Evolutionary conservation across 2,888 invertebrate genomes (phyloP), one percentile per base, ranked within the genome.

Genomic region (Emmelina monodactyla): DNA sequence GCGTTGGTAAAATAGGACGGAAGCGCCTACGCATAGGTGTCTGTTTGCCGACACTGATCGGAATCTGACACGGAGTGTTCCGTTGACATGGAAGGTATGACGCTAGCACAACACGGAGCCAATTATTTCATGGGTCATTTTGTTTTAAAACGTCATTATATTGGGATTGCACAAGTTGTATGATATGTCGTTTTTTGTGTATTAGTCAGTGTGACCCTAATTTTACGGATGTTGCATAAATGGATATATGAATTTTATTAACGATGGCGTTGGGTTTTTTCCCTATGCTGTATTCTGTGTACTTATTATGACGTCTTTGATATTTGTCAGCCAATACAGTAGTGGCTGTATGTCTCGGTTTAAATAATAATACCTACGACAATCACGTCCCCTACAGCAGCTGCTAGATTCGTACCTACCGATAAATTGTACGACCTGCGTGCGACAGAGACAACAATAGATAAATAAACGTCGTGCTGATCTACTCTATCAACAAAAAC

Each of bases 11-110:
- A n/a, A n/a, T n/a, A n/a, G n/a, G n/a, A n/a, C 58, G 58, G 61
- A 63, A 62, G 49, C 58, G 41, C 60, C 58, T 58, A 62, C 62
- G 55, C 59, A 46, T 47, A 51, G 46, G 47, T 52, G 52, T 51
- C 49, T 41, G 42, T 37, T 43, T 32, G 31, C 28, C 37, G 37
- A 41, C 35, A 35, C 25, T 10, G 25, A 25, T 25, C 25, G 25
- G 25, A 4, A 31, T 31, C 13, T 35, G 54, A 49, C 50, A 48
- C 45, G 46, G 49, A 25, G 25, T 25, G 25, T 10, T 25, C 25
- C 25, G 11, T 25, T 25, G 25, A 25, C 25, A 25, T 25, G 25
- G n/a, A 4, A n/a, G n/a, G n/a, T 25, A 25, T 25, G 25, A 25
- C 25, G 3, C 9, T 10, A 25, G 11, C 11, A 25, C 25, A 25